These are phyloP conservation scores for Diuraphis noxia DNA, from an alignment of 1,140 invertebrate genomes.

Conservation along the genomic window DNA sequence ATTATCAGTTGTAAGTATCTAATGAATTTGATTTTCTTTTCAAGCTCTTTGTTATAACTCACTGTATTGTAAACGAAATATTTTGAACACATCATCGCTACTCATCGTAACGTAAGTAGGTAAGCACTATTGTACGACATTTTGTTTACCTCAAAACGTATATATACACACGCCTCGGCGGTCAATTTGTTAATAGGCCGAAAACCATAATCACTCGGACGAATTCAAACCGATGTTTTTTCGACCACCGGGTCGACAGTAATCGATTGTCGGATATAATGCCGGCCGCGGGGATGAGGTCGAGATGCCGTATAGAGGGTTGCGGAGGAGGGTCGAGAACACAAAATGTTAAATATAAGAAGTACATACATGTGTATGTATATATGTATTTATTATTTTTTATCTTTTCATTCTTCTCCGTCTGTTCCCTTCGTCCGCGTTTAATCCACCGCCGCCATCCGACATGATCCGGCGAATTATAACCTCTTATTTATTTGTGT, in stretches of 20 bases:
- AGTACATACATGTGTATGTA: neutral
- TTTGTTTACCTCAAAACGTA: neutral
- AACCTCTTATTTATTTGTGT: neutral
- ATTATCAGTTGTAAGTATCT: neutral
- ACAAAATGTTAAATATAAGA: neutral
- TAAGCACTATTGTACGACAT: neutral
- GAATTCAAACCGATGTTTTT: conserved; percentile 1
- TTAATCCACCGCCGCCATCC: neutral
- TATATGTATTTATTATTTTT: neutral
- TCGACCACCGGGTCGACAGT: neutral
- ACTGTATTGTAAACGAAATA: neutral
- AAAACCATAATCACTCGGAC: neutral
- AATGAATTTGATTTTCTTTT: neutral
- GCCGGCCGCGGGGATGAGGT: neutral
- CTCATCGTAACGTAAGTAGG: neutral
- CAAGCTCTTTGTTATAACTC: neutral
- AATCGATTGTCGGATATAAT: neutral
- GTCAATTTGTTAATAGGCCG: conserved; percentile 7
- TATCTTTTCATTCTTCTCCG: neutral
- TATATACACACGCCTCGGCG: neutral
- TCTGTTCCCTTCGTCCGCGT: too few species aligned
- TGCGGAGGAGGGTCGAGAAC: neutral
- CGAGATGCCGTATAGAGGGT: neutral
- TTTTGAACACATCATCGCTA: neutral
- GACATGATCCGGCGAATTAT: conserved; percentile 35